These are phyloP conservation scores for Ctenopoma kingsleyae DNA, from an alignment of 2,797 vertebrate species.

Conservation along the genomic window DNA sequence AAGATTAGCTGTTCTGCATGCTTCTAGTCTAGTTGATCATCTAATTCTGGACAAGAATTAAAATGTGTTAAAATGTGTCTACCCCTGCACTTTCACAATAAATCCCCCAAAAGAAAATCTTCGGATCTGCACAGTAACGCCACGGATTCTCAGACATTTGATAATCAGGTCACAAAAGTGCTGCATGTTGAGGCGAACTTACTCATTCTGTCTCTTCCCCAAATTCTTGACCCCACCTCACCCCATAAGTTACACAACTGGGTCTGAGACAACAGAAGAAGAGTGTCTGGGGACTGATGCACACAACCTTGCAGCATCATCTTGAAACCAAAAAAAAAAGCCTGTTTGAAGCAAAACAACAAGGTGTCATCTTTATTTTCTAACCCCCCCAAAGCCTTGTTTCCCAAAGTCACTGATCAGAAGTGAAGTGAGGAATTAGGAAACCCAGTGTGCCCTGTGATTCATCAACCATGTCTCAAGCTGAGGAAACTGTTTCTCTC, in stretches of 20 bases:
- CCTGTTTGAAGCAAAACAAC: constrained; percentile 42
- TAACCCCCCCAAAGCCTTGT: constrained; percentile 4
- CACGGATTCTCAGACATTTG: not conserved
- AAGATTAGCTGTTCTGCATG: too few species aligned
- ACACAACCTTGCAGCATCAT: constrained; percentile 47
- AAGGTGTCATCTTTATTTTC: constrained; percentile 31
- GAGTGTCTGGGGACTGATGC: constrained; percentile 22
- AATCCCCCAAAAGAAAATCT: too few species aligned
- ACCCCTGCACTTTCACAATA: too few species aligned
- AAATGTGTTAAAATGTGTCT: too few species aligned
- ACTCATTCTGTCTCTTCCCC: constrained; percentile 37
- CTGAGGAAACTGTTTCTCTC: constrained; percentile 1
- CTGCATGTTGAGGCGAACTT: constrained; percentile 8
- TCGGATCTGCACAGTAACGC: not conserved
- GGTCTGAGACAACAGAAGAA: constrained; percentile 28
- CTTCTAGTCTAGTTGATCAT: too few species aligned
- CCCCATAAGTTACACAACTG: constrained; percentile 28
- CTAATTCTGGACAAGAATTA: too few species aligned
- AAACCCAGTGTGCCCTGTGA: not conserved
- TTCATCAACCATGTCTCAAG: not conserved
- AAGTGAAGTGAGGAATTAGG: constrained; percentile 28
- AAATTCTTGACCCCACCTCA: constrained; percentile 37
- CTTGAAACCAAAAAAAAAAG: constrained; percentile 17
- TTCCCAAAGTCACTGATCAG: constrained; percentile 22
- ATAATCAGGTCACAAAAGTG: constrained; percentile 27